phyloP scores from a whole-genome alignment of 2,888 invertebrate genomes.

The Diarsia rubi region DNA sequence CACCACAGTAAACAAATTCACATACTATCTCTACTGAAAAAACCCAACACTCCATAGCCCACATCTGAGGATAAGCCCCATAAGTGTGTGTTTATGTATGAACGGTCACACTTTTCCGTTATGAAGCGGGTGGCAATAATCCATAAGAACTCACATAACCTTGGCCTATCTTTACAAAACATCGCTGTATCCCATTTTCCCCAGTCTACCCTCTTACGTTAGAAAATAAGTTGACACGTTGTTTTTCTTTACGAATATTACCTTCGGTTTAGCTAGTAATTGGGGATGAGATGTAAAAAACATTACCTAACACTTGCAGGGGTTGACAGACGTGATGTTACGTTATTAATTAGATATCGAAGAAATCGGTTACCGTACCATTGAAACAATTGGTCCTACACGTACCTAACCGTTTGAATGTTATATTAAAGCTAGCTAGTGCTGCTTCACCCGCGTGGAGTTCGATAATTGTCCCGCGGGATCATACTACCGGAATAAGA shows the following conservation, averaged over 20 bases:
- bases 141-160: constrained; percentile 57
- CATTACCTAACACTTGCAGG: too few relatives aligned
- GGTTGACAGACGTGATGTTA: too few relatives aligned
- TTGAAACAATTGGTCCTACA: too few relatives aligned
- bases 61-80: constrained; percentile 48
- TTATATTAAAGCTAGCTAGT: too few relatives aligned
- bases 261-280: constrained; percentile 5
- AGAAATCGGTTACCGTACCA: too few relatives aligned
- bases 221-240: constrained; percentile 44
- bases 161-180: constrained; percentile 55
- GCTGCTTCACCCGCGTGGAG: too few relatives aligned
- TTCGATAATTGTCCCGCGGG: too few relatives aligned
- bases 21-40: background rate
- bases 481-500: too few relatives aligned
- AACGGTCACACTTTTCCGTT: constrained; percentile 58
- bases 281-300: too few relatives aligned
- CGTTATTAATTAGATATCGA: too few relatives aligned
- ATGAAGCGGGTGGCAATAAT: constrained; percentile 55
- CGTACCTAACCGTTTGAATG: too few relatives aligned
- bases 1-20: background rate
- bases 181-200: constrained; percentile 44
- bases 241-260: constrained; percentile 18
- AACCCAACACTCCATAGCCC: constrained; percentile 21
- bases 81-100: constrained; percentile 53
- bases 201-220: constrained; percentile 49